Evolutionary conservation across 2,888 invertebrate genomes (phyloP).

Genomic region (Neria commutata): DNA sequence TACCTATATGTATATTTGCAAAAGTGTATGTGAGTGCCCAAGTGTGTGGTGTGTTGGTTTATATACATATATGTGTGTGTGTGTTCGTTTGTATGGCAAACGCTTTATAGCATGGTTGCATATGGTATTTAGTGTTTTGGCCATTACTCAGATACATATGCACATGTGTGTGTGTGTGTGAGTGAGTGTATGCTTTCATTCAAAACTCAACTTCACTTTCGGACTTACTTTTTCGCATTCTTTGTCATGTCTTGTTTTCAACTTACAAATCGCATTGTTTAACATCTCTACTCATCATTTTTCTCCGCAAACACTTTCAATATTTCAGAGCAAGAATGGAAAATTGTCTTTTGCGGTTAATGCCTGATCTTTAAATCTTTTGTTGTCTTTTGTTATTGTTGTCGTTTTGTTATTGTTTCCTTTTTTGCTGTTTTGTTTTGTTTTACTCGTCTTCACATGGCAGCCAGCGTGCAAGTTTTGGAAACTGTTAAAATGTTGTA

Average conservation of each 20-base stretch:
- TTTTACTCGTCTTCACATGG: too few species aligned
- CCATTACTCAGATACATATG: constrained; percentile 26
- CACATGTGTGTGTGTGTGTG: constrained; percentile 18
- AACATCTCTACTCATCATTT: not conserved
- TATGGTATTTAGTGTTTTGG: not conserved
- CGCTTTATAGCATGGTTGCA: not conserved
- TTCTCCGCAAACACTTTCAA: not conserved
- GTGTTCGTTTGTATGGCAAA: too few species aligned
- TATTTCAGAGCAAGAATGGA: not conserved
- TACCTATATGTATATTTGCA: too few species aligned
- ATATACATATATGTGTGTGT: too few species aligned
- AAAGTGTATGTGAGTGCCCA: too few species aligned
- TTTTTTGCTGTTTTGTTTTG: too few species aligned
- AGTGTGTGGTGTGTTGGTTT: too few species aligned
- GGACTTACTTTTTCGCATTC: not conserved
- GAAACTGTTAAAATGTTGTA: too few species aligned
- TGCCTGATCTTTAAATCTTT: not conserved
- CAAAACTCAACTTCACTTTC: not conserved
- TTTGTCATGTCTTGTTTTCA: not conserved
- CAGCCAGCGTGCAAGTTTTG: too few species aligned
- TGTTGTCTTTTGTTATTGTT: too few species aligned
- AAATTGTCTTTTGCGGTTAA: not conserved
- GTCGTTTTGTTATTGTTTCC: too few species aligned
- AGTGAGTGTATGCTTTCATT: not conserved
- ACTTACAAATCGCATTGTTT: not conserved